phyloP scores from a whole-genome alignment of 2,797 vertebrate species.

The Diceros bicornis region DNA sequence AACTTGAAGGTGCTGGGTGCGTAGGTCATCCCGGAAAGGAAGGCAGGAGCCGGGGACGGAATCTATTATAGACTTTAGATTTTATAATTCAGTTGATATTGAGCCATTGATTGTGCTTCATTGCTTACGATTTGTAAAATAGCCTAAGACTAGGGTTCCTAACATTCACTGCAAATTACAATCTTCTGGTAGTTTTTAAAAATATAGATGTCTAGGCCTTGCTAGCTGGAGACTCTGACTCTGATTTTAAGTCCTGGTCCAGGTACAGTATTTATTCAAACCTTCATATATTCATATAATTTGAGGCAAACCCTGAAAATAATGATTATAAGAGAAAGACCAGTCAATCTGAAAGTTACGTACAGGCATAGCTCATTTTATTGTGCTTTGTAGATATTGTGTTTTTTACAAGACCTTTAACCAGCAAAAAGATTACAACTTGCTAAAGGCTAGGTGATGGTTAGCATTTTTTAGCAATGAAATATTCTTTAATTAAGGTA shows the following conservation, averaged over 20 bases:
- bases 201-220: not conserved
- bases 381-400: no score
- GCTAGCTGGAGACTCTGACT: not conserved
- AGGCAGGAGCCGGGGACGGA: not conserved
- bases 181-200: not conserved
- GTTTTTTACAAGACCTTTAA: no score
- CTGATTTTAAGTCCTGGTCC: not conserved
- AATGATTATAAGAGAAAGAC: not conserved
- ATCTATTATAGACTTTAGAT: not conserved
- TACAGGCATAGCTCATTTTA: no score
- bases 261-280: not conserved
- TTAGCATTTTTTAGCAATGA: no score
- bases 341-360: not conserved
- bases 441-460: no score
- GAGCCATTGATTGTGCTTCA: not conserved
- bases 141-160: not conserved
- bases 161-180: not conserved
- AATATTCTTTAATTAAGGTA: no score
- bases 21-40: not conserved
- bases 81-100: not conserved
- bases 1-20: not conserved
- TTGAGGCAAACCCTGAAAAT: not conserved
- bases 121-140: not conserved
- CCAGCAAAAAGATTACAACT: no score
- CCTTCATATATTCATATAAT: not conserved